Base-by-base conservation (phyloP, 2,888 invertebrate species). In the Onthophagus sagittarius region DNA sequence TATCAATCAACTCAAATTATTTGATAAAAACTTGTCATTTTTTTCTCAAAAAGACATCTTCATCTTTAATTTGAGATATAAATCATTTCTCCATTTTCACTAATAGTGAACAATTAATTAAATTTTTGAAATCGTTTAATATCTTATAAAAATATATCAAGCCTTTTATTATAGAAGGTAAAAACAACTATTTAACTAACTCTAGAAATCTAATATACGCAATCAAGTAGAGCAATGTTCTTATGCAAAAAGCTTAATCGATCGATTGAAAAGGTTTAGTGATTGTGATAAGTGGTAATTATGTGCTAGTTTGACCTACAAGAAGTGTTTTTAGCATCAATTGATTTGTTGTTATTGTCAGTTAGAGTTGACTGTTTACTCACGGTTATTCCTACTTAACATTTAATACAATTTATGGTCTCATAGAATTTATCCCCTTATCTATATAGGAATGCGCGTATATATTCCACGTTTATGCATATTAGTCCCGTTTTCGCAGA, bases 381-480 rank as follows among this genome's bases (percentile, higher is more conserved):
- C 39, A 53, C 39, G 39, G 39, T 53, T 53, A 53, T 53, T 53
- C 39, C 39, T 53, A 11, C 39, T 53, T 53, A 53, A 53, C 39
- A 53, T 53, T 53, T 53, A 53, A 53, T 53, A 53, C 9, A 53
- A 53, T 53, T 53, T 53, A 53, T 53, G 11, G 39, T 53, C 39
- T 53, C 39, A 53, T 53, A 53, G 39, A 53, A 53, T 53, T 53
- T 53, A 53, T 53, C 39, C 39, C 39, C 39, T 53, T 53, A 53
- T 53, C 39, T 53, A 53, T 53, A 53, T 53, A 9, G 39, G 39
- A 53, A 64, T 64, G 64, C 64, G 64, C 13, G 64, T 15, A 64
- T 64, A 64, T 64, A 64, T 64, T 64, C 64, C 64, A 64, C 64
- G 64, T 64, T 64, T 64, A 64, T 64, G 64, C 23, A 64, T 64